phyloP scores from a whole-genome alignment of 2,888 invertebrate species.

The Gisinianus flammeolus region DNA sequence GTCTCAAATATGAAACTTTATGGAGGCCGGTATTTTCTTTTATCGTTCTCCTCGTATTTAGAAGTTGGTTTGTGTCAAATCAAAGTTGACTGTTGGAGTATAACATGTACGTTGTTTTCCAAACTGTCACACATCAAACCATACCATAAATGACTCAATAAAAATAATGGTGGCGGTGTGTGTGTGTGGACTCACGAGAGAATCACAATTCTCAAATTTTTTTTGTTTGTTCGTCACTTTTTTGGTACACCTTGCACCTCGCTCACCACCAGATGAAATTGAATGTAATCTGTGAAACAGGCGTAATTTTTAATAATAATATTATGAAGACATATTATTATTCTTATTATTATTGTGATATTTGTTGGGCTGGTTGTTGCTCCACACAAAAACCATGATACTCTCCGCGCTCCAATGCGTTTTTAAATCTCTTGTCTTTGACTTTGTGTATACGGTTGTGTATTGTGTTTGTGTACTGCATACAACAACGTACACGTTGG shows the following conservation, averaged over 20 bases:
- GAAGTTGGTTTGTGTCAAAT: background rate
- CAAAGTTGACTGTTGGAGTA: no score
- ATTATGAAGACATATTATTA: background rate
- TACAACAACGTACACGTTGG: no score
- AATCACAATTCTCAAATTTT: no score
- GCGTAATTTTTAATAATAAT: no score
- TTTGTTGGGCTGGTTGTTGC: background rate
- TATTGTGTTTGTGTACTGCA: no score
- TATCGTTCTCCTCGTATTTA: no score
- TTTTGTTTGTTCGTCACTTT: no score
- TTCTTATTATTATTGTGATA: background rate
- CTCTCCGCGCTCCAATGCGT: background rate
- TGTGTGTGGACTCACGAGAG: no score
- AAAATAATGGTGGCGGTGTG: background rate
- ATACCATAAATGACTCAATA: background rate
- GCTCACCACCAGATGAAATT: no score
- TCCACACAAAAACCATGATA: background rate
- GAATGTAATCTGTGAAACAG: no score
- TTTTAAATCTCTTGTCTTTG: background rate
- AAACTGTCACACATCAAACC: background rate
- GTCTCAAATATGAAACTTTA: background rate
- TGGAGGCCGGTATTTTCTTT: slow-evolving; percentile 10
- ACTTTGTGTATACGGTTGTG: no score
- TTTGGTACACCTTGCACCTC: no score
- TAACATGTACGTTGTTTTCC: background rate